Conservation (phyloP, 2,797 vertebrate genomes). For the Fratercula arctica region DNA sequence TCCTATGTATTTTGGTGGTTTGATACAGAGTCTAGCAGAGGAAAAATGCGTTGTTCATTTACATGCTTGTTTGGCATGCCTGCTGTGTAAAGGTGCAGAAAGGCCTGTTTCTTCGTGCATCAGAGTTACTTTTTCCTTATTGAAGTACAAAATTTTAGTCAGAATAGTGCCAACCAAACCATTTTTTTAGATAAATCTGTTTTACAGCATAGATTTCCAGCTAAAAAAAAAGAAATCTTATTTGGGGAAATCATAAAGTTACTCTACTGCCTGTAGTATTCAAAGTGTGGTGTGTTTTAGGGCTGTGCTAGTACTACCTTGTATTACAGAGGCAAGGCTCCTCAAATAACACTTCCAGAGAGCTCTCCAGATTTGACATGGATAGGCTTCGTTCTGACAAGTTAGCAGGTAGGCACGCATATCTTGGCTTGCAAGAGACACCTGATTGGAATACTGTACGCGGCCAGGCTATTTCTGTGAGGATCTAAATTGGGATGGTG, state of each 20-base stretch:
- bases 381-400: background rate
- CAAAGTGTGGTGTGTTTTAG: background rate
- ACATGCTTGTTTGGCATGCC: background rate
- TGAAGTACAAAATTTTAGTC: background rate
- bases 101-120: background rate
- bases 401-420: background rate
- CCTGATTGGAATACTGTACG: background rate
- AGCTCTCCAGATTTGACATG: background rate
- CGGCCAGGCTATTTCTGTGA: background rate
- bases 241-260: background rate
- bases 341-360: background rate
- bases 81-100: background rate
- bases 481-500: no score
- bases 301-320: background rate
- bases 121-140: background rate
- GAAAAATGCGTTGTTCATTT: background rate
- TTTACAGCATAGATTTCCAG: background rate
- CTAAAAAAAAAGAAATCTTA: background rate
- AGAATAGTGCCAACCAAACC: background rate
- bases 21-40: background rate
- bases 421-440: background rate
- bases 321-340: background rate
- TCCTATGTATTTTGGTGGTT: accelerated
- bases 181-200: background rate
- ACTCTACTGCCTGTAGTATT: background rate